Base-by-base conservation (phyloP, 2,113 vertebrate genomes). In the Tachysurus fulvidraco region DNA sequence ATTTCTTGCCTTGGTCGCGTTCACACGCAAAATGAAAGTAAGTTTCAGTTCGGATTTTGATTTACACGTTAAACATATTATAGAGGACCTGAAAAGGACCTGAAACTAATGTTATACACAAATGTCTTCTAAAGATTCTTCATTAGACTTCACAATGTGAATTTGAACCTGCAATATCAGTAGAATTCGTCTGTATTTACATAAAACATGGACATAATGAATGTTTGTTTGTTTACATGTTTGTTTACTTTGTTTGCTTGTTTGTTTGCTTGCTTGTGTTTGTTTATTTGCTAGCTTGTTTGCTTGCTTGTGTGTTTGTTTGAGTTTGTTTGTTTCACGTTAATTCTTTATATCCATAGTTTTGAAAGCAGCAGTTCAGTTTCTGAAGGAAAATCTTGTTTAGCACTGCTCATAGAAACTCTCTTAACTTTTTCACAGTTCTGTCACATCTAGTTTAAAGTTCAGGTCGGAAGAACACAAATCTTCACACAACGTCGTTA, bases 11-110 rank as follows among this genome's bases (percentile, higher is more conserved):
- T 83, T 5, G 71, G 71, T n/a, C 7, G 19, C 44, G 4, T 60
- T 69, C 71, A 67, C 83, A 67, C 90, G 2, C 90, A 91, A 64
- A 88, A 86, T 64, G 84, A 88, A 76, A 90, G 91, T 91, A 78
- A 91, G 91, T 91, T 36, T 36, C 7, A 8, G 55, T 44, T 59
- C 78, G n/a, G 12, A 21, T 11, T 57, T 80, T 25, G 2, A 10
- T 81, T 81, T 41, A 4, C 30, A 14, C 10, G 0, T 25, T 21
- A 4, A 30, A 30, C 16, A 23, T 12, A 16, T 36, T 41, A 12
- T 74, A 4, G 13, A 74, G 12, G 46, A 13, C 21, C 50, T 50
- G 13, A 76, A 67, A 4, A 25, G 60, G 55, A 59, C 57, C 57
- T 59, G 4, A 6, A 19, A 19, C 4, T 19, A 59, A 1, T 21